Percentiles rank a stretch among this genome's conserved stretches.
These are phyloP conservation scores for Sacculina carcini DNA, from an alignment of 2,888 invertebrate species.

Conservation along the genomic window DNA sequence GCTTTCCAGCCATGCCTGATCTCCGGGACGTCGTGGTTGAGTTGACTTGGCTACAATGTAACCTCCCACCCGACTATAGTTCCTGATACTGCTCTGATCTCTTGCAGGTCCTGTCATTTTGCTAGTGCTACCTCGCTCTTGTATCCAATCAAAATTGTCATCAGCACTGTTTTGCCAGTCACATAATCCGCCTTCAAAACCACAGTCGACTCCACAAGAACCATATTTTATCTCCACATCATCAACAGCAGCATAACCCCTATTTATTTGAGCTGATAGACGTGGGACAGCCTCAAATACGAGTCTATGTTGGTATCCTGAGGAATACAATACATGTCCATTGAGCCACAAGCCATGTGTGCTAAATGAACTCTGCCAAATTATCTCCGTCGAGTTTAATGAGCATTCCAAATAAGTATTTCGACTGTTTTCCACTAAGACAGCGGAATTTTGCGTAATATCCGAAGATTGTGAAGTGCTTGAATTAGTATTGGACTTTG, in stretches of 20 bases:
- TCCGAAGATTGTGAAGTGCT: too few relatives aligned
- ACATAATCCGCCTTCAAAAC: constrained; percentile 20
- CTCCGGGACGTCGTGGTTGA: constrained; percentile 15
- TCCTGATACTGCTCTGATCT: constrained; percentile 17
- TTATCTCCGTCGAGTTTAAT: constrained; percentile 7
- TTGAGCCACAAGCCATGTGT: constrained; percentile 13
- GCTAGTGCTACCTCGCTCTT: constrained; percentile 15
- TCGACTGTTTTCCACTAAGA: too few relatives aligned
- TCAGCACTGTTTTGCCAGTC: constrained; percentile 17
- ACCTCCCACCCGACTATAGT: constrained; percentile 16
- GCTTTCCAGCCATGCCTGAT: constrained; percentile 17
- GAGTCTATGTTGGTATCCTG: constrained; percentile 11
- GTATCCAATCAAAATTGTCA: constrained; percentile 19
- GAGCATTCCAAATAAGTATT: background rate
- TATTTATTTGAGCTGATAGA: constrained; percentile 8
- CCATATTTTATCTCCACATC: constrained; percentile 17
- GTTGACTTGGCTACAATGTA: constrained; percentile 19
- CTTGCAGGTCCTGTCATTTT: constrained; percentile 17
- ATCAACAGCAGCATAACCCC: constrained; percentile 20
- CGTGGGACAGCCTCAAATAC: constrained; percentile 13
- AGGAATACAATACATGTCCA: constrained; percentile 13
- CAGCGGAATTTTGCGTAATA: too few relatives aligned
- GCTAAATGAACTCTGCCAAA: constrained; percentile 12
- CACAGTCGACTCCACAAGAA: constrained; percentile 17
- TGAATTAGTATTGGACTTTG: too few relatives aligned